These are phyloP conservation scores for Mus caroli DNA, from an alignment of 2,797 vertebrate genomes.

Conservation along the genomic window DNA sequence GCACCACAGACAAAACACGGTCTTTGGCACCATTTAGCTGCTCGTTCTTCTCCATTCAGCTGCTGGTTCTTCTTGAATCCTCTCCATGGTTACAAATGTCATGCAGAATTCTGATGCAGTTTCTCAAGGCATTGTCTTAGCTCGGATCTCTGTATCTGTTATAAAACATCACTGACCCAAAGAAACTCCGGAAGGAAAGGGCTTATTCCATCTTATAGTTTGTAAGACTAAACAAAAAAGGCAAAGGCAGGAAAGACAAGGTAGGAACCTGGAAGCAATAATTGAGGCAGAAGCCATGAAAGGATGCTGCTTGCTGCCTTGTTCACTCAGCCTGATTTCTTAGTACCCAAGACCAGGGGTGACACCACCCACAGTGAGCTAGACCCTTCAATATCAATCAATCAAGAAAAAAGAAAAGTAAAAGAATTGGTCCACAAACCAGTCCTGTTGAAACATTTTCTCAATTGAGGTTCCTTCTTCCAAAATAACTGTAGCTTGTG, in stretches of 20 bases:
- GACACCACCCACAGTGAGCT: neutral
- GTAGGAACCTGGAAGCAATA: neutral
- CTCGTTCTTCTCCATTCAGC: neutral
- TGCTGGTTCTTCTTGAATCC: neutral
- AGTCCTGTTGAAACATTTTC: neutral
- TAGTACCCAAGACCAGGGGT: neutral
- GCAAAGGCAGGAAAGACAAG: neutral
- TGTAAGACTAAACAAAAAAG: neutral
- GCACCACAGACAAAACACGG: neutral
- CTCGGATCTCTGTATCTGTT: neutral
- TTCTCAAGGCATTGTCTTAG: neutral
- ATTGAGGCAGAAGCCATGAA: neutral
- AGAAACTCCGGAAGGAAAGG: neutral
- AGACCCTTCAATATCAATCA: neutral
- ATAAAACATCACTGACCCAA: neutral
- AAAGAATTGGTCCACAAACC: neutral
- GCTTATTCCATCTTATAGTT: neutral
- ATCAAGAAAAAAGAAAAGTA: neutral
- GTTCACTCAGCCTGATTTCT: neutral
- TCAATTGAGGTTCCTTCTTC: neutral
- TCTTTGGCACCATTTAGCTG: neutral
- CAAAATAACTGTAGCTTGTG: neutral
- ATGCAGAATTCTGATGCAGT: neutral
- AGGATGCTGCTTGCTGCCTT: neutral
- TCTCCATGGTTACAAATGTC: neutral